These are phyloP conservation scores for Echinarachnius parma DNA, from an alignment of 53 echinoderm and acorn worm genomes.

Conservation along the genomic window DNA sequence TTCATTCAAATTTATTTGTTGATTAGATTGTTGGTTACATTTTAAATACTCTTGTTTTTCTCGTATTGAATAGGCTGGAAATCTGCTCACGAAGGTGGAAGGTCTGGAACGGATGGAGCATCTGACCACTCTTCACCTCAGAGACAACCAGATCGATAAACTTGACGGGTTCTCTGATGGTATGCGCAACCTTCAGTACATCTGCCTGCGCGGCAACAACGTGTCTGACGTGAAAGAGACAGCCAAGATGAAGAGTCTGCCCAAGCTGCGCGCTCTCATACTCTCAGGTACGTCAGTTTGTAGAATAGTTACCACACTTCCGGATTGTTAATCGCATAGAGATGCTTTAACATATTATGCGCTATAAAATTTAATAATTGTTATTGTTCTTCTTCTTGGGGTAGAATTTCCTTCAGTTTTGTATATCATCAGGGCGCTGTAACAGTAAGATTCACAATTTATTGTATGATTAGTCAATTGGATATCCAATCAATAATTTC, in stretches of 20 bases:
- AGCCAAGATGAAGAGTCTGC: conserved; percentile 72
- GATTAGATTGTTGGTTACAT: no score
- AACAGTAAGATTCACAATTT: no score
- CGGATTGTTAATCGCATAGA: no score
- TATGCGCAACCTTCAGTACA: conserved; percentile 81
- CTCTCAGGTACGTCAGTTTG: conserved; percentile 74
- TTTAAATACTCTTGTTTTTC: no score
- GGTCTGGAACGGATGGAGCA: conserved; percentile 80
- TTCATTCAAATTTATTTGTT: no score
- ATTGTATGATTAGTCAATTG: no score
- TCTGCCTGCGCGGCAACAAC: conserved; percentile 70
- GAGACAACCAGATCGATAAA: conserved; percentile 87
- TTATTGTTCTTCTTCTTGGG: no score
- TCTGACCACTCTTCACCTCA: conserved; percentile 88
- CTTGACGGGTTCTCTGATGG: conserved; percentile 81
- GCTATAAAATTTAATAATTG: no score
- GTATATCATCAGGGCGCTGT: no score
- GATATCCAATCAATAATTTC: no score
- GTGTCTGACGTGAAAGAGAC: conserved; percentile 82
- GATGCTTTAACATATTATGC: no score
- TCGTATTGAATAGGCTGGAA: conserved; percentile 70
- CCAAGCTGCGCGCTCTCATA: conserved; percentile 79
- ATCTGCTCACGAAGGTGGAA: conserved; percentile 71
- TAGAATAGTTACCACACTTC: no score
- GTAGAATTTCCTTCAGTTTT: neutral